Conservation (phyloP, 2,113 vertebrate genomes). For the Spizaetus ornatus region DNA sequence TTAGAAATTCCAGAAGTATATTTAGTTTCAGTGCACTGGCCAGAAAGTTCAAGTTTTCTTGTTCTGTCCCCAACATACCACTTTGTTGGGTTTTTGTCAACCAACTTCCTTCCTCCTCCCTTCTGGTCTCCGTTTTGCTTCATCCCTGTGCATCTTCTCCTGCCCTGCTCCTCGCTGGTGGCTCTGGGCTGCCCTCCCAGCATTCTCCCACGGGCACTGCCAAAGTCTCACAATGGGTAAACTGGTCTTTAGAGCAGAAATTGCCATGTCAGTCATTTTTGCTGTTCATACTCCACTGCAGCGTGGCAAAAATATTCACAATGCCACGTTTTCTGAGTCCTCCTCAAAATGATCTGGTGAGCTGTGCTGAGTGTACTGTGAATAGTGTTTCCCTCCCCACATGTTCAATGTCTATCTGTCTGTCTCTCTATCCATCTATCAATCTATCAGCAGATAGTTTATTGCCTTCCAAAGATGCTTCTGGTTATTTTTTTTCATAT, state of each 20-base stretch:
- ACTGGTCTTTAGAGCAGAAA: not conserved
- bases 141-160: not conserved
- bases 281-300: not conserved
- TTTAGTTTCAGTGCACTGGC: not conserved
- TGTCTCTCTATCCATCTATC: too few relatives aligned
- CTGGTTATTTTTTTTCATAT: not conserved
- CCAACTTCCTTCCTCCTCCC: not conserved
- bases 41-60: not conserved
- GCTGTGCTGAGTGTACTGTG: not conserved
- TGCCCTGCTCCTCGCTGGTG: not conserved
- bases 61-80: not conserved
- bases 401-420: not conserved
- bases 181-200: not conserved
- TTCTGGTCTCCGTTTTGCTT: not conserved
- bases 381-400: not conserved
- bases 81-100: not conserved
- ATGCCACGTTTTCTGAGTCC: not conserved
- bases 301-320: not conserved
- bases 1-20: not conserved
- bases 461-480: not conserved
- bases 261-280: not conserved
- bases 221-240: not conserved
- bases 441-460: not conserved
- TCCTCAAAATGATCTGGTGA: not conserved
- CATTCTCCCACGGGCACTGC: not conserved